Conservation (phyloP, 2,888 invertebrate genomes). For the Heliconius charithonia region DNA sequence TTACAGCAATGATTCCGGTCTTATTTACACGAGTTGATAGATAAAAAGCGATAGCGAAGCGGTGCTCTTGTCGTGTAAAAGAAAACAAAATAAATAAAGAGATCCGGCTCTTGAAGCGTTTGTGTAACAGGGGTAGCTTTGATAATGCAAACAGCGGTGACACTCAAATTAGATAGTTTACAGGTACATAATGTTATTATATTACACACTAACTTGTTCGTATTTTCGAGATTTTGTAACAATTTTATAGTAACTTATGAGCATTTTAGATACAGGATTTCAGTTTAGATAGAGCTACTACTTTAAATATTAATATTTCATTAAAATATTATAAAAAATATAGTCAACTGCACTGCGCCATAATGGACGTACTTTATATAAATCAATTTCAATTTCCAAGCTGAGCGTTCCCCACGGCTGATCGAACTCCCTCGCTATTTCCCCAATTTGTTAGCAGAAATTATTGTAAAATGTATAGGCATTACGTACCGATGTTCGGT, state of each 20-base stretch:
- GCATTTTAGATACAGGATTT: background rate
- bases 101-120: slow-evolving; percentile 62
- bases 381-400: slow-evolving; percentile 55
- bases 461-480: slow-evolving; percentile 54
- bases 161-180: slow-evolving; percentile 48
- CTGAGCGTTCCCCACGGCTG: slow-evolving; percentile 49
- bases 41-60: slow-evolving; percentile 74
- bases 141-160: slow-evolving; percentile 62
- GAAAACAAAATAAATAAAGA: slow-evolving; percentile 73
- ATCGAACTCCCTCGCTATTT: slow-evolving; percentile 47
- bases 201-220: slow-evolving; percentile 11
- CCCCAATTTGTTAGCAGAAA: slow-evolving; percentile 58
- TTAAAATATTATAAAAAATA: background rate
- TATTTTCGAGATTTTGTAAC: background rate
- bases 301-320: slow-evolving; percentile 3
- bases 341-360: background rate
- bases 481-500: background rate
- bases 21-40: slow-evolving; percentile 77
- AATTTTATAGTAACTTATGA: background rate
- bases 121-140: slow-evolving; percentile 71
- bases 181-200: slow-evolving; percentile 45
- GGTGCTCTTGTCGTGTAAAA: slow-evolving; percentile 72
- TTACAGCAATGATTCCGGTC: slow-evolving; percentile 68
- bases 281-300: background rate
- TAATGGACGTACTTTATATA: slow-evolving; percentile 45